Evolutionary conservation across 2,113 vertebrate species (phyloP).

Genomic region (Synodontis membranacea): DNA sequence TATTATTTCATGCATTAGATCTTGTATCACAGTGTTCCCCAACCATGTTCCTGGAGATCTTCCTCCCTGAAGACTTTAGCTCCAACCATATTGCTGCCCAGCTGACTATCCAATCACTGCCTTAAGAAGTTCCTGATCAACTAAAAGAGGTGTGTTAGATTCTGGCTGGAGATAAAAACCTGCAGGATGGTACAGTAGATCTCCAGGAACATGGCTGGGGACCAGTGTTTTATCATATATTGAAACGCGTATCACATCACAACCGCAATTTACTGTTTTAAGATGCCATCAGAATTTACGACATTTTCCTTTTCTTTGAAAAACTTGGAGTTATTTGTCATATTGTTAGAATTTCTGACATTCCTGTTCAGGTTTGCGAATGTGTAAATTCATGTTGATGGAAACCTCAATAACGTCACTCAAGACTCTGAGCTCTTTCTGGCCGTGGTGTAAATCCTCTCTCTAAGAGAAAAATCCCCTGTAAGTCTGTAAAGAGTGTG

Average conservation of each 20-base stretch:
- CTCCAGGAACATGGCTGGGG: no score
- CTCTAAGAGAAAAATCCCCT: conserved; percentile 39
- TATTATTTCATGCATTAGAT: neutral
- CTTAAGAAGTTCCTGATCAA: no score
- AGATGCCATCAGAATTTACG: neutral
- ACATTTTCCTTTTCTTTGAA: neutral
- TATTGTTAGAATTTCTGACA: neutral
- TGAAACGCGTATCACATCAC: neutral
- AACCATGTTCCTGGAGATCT: no score
- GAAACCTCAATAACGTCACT: neutral
- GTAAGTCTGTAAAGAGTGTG: conserved; percentile 44
- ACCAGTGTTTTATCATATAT: neutral
- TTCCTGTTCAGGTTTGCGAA: neutral
- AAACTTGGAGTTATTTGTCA: neutral
- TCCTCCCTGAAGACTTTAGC: no score
- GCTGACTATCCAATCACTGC: no score
- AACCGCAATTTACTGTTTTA: neutral
- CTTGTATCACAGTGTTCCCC: no score
- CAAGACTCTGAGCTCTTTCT: conserved; percentile 15
- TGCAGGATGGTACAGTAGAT: no score
- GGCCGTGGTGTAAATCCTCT: conserved; percentile 14
- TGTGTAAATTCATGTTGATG: conserved; percentile 32
- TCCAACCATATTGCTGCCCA: no score
- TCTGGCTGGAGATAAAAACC: no score
- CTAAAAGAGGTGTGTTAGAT: no score